These are phyloP conservation scores for Boloria selene DNA, from an alignment of 2,888 invertebrate species.

Conservation along the genomic window DNA sequence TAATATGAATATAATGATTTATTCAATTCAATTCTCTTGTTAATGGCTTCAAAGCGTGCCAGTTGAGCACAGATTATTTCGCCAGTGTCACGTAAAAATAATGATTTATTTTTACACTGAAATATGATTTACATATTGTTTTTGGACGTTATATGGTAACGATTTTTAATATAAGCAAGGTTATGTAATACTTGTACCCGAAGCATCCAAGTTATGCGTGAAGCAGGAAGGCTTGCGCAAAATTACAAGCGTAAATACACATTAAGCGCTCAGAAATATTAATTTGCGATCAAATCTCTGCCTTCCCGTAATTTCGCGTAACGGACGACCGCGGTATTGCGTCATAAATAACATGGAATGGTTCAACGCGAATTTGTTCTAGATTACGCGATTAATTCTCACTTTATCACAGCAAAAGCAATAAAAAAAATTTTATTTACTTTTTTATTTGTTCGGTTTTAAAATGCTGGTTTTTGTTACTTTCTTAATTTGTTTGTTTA, in stretches of 20 bases:
- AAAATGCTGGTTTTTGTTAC: neutral
- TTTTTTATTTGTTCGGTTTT: neutral
- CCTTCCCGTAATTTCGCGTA: conserved; percentile 39
- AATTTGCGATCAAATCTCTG: conserved; percentile 46
- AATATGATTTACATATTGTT: neutral
- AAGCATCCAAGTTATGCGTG: conserved; percentile 8
- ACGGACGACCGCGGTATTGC: conserved; percentile 42
- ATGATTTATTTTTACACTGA: no score
- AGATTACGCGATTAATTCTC: conserved; percentile 25
- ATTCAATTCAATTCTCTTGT: no score
- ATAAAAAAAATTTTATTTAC: neutral
- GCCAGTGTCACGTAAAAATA: no score
- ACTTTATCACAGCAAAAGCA: conserved; percentile 12
- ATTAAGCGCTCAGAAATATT: conserved; percentile 42
- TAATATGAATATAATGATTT: no score
- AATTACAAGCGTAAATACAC: conserved; percentile 41
- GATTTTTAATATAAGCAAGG: neutral
- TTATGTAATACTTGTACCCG: neutral
- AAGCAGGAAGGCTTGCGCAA: conserved; percentile 24
- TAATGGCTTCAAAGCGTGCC: no score
- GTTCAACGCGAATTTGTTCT: conserved; percentile 55
- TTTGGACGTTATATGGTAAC: neutral
- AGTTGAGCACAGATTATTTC: no score
- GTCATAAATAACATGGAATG: conserved; percentile 56
- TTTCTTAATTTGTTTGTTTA: neutral